Conservation (phyloP, 2,113 vertebrate species). For the Todiramphus chloris region DNA sequence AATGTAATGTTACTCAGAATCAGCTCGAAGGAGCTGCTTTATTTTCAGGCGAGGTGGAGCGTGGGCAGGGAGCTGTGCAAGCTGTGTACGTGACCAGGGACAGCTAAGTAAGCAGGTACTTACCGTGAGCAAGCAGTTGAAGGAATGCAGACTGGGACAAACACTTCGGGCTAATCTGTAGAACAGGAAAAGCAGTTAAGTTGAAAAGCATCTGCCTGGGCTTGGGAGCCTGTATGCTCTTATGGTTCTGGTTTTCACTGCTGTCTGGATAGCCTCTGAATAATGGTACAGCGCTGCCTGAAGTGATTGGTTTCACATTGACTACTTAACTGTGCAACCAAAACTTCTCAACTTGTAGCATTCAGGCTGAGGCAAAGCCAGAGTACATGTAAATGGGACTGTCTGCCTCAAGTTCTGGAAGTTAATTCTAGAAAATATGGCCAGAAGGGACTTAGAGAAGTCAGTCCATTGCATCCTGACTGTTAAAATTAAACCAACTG, state of each 20-base stretch:
- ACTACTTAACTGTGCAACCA: not conserved
- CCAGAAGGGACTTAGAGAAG: not conserved
- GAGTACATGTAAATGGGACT: not conserved
- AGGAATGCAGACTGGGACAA: constrained; percentile 32
- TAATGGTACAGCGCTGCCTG: not conserved
- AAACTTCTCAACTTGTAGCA: not conserved
- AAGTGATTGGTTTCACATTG: not conserved
- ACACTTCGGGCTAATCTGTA: constrained; percentile 7
- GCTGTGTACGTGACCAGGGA: constrained; percentile 35
- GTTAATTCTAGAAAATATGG: not conserved
- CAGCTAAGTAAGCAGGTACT: constrained; percentile 54
- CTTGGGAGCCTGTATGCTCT: not conserved
- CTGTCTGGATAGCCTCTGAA: not conserved
- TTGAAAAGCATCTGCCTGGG: not conserved
- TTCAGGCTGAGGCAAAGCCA: not conserved
- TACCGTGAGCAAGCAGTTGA: constrained; percentile 19
- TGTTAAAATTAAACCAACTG: not conserved
- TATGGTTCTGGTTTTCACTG: not conserved
- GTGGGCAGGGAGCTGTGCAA: constrained; percentile 1
- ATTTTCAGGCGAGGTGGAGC: not conserved
- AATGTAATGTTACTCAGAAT: not conserved
- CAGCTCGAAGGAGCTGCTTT: not conserved
- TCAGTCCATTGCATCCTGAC: not conserved
- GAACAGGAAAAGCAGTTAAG: not conserved
- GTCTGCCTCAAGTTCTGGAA: not conserved